A percentile compares a stretch with the other conserved stretches of the same genome.
Evolutionary conservation across 2,888 invertebrate genomes (phyloP).

Genomic region (Tholera decimalis): DNA sequence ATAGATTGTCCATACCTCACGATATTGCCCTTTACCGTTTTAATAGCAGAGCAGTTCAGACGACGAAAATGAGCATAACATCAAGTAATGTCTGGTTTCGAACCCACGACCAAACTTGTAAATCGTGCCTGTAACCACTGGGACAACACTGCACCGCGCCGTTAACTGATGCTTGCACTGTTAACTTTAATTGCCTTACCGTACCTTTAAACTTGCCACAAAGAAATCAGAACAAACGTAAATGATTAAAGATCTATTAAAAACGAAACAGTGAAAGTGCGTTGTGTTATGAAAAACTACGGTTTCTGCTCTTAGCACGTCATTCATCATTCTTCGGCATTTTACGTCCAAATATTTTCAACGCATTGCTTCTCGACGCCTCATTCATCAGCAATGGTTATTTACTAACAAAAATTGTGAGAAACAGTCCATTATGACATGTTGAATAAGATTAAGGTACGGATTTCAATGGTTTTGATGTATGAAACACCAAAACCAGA

Average conservation of each 20-base stretch:
- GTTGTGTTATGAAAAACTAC: conserved; percentile 41
- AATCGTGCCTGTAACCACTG: too few species aligned
- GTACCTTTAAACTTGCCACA: neutral
- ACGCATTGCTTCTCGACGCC: conserved; percentile 31
- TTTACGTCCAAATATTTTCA: conserved; percentile 50
- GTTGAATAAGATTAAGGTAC: conserved; percentile 24
- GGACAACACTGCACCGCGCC: too few species aligned
- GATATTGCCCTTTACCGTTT: too few species aligned
- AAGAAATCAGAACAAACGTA: conserved; percentile 24
- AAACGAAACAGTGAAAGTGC: conserved; percentile 54
- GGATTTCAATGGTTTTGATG: conserved; percentile 5
- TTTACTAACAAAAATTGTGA: conserved; percentile 44
- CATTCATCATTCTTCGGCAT: conserved; percentile 59
- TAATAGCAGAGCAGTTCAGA: too few species aligned
- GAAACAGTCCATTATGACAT: conserved; percentile 39
- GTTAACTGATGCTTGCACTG: too few species aligned
- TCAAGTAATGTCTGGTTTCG: too few species aligned
- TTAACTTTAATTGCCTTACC: neutral
- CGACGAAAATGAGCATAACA: too few species aligned
- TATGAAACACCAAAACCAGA: conserved; percentile 1
- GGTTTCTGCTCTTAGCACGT: conserved; percentile 32
- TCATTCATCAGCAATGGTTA: conserved; percentile 42
- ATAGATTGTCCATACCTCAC: neutral
- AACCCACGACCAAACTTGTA: too few species aligned
- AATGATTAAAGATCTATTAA: conserved; percentile 25